These are phyloP conservation scores for Caenorhabditis latens DNA, from an alignment of 1,140 invertebrate species.

Conservation along the genomic window DNA sequence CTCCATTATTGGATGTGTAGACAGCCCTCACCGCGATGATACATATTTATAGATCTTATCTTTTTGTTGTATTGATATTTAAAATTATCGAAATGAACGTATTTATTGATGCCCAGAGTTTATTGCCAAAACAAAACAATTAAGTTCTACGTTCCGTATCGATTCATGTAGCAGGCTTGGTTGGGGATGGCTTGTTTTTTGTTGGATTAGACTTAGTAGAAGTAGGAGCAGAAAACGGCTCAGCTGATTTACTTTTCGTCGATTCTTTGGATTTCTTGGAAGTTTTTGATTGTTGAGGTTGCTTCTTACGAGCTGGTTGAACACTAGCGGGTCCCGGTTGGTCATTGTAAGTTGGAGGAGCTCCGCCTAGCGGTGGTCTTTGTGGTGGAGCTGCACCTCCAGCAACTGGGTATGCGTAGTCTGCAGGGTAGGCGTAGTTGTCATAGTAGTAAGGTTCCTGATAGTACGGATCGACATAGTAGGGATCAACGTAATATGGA, in stretches of 20 bases:
- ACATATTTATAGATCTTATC: background rate
- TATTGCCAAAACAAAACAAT: background rate
- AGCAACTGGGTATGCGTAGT: background rate
- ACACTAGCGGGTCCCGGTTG: background rate
- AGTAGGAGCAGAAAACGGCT: background rate
- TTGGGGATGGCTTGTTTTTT: background rate
- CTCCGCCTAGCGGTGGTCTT: background rate
- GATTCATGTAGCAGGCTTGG: background rate
- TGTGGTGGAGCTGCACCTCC: background rate
- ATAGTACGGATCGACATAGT: constrained; percentile 19
- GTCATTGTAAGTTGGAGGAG: background rate
- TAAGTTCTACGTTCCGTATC: background rate
- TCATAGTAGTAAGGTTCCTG: background rate
- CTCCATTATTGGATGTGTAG: constrained; percentile 60
- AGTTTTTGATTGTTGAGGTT: background rate
- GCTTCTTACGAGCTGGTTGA: background rate
- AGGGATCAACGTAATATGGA: background rate
- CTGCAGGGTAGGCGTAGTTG: background rate
- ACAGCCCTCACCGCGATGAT: background rate
- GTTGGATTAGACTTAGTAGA: background rate
- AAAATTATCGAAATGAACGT: too few species aligned
- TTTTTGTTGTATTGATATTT: background rate
- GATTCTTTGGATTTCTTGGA: constrained; percentile 9
- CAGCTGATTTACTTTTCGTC: background rate
- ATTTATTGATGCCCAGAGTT: too few species aligned